phyloP scores from a whole-genome alignment of 2,113 vertebrate species.

The Thermophis baileyi region DNA sequence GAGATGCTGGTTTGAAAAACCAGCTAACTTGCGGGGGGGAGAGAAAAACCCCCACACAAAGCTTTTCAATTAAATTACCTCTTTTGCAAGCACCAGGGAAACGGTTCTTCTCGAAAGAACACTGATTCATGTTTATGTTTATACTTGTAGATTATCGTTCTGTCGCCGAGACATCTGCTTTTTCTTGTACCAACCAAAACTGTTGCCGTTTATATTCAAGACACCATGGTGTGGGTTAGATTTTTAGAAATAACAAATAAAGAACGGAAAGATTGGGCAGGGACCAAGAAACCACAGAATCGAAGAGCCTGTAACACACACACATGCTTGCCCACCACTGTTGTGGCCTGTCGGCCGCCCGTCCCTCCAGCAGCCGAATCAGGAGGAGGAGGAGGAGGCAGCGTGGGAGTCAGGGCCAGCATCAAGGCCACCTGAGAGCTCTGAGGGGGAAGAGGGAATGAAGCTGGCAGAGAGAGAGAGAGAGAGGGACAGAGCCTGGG shows the following conservation, averaged over 20 bases:
- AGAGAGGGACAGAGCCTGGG: too few species aligned
- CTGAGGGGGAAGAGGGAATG: too few species aligned
- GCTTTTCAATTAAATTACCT: constrained; percentile 56
- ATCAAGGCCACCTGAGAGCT: too few species aligned
- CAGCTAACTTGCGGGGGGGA: constrained; percentile 7
- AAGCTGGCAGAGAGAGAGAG: too few species aligned
- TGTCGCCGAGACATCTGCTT: constrained; percentile 38
- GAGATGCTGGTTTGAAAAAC: constrained; percentile 38
- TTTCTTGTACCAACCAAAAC: constrained; percentile 43
- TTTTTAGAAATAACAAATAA: not conserved
- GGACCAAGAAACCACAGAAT: not conserved
- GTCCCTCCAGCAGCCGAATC: too few species aligned
- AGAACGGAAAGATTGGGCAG: not conserved
- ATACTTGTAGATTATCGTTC: constrained; percentile 41
- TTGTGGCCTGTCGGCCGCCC: too few species aligned
- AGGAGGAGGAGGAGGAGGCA: too few species aligned
- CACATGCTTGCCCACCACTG: too few species aligned
- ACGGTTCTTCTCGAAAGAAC: constrained; percentile 58
- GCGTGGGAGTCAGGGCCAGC: too few species aligned
- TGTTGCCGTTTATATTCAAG: constrained; percentile 17
- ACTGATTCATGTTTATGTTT: constrained; percentile 57
- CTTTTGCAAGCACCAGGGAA: constrained; percentile 48
- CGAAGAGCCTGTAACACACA: not conserved
- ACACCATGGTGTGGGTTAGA: constrained; percentile 13
- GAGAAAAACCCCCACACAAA: not conserved